phyloP scores from a whole-genome alignment of 2,113 vertebrate genomes.

The Genyomyrus donnyi region DNA sequence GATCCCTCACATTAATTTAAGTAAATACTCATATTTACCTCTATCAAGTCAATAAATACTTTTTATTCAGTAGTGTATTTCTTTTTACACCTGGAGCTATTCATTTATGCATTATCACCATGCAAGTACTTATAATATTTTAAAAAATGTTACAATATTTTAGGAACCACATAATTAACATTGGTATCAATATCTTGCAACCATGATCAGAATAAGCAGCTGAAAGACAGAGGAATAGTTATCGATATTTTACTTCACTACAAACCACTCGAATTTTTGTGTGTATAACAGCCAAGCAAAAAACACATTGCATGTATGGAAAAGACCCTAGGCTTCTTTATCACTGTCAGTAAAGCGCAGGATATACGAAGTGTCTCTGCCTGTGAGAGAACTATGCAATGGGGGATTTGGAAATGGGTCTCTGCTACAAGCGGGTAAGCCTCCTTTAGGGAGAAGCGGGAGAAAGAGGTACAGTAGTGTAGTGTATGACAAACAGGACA shows the following conservation, averaged over 20 bases:
- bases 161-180: neutral
- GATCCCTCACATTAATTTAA: neutral
- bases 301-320: neutral
- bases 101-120: neutral
- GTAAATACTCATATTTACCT: neutral
- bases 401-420: neutral
- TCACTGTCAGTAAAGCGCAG: neutral
- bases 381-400: neutral
- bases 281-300: neutral
- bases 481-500: neutral
- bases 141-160: neutral
- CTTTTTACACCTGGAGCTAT: neutral
- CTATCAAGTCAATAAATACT: neutral
- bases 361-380: neutral
- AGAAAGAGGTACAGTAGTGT: neutral
- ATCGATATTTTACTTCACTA: neutral
- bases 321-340: neutral
- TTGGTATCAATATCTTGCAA: neutral
- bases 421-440: neutral
- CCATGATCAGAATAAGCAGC: neutral
- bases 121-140: neutral
- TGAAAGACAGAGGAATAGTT: neutral
- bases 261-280: neutral
- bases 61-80: neutral
- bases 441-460: neutral